A percentile compares a stretch with the other conserved stretches of the same genome.
Evolutionary conservation across 1,140 invertebrate genomes (phyloP).

Genomic region (Mercenaria mercenaria): DNA sequence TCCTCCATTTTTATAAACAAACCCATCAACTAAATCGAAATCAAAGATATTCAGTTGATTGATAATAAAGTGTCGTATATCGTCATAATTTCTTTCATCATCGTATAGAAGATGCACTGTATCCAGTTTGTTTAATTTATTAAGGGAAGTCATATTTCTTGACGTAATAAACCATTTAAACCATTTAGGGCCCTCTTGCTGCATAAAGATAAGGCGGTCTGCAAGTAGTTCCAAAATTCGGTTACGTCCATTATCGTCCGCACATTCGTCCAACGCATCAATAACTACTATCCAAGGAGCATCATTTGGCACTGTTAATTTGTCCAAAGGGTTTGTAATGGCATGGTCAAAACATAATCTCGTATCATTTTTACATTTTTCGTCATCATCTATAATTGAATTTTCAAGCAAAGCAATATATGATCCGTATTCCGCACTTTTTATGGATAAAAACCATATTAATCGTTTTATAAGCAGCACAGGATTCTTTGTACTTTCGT

Average conservation of each 20-base stretch:
- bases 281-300: background rate
- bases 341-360: background rate
- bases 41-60: too few relatives aligned
- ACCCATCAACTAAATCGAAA: background rate
- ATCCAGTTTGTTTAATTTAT: background rate
- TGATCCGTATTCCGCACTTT: background rate
- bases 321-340: background rate
- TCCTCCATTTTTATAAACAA: background rate
- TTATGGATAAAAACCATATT: background rate
- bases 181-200: background rate
- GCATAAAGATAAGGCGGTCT: background rate
- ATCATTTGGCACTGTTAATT: background rate
- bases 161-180: background rate
- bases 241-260: background rate
- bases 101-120: background rate
- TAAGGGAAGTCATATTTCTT: background rate
- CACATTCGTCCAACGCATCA: constrained; percentile 10
- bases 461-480: background rate
- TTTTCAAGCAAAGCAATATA: background rate
- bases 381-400: background rate
- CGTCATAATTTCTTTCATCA: background rate
- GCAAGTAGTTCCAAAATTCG: background rate
- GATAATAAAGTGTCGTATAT: background rate
- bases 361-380: background rate
- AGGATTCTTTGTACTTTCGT: constrained; percentile 15